A percentile compares a stretch with the other conserved stretches of the same genome.
Conservation (phyloP, 2,797 vertebrate genomes). For the Myotis myotis region DNA sequence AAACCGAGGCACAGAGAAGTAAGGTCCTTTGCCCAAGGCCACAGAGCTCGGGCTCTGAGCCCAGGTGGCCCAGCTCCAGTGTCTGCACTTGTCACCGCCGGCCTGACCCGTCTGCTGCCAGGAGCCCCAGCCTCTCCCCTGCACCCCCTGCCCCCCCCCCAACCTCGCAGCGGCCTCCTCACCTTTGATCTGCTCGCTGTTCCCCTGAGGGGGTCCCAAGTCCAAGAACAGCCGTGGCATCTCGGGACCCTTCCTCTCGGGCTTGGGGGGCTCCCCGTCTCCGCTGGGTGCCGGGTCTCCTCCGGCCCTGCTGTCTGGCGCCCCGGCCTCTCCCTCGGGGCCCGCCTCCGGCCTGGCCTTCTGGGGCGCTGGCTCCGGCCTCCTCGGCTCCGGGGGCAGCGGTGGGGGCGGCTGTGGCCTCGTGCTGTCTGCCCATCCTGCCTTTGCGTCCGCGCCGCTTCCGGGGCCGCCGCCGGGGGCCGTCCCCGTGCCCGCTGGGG, state of each 20-base stretch:
- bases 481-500: slow-evolving; percentile 70
- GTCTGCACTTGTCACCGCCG: accelerated
- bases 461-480: slow-evolving; percentile 71
- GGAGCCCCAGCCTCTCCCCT: background rate
- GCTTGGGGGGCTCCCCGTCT: slow-evolving; percentile 69
- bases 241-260: slow-evolving; percentile 75
- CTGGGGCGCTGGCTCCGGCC: slow-evolving; percentile 65
- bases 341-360: slow-evolving; percentile 55
- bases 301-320: slow-evolving; percentile 63
- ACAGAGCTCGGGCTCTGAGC: background rate
- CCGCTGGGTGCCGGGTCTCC: slow-evolving; percentile 69
- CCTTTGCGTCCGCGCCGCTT: slow-evolving; percentile 78
- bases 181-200: slow-evolving; percentile 86
- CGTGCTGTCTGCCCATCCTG: slow-evolving; percentile 70
- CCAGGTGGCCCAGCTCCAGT: accelerated
- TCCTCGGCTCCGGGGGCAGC: slow-evolving; percentile 54
- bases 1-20: background rate
- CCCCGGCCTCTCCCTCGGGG: slow-evolving; percentile 68
- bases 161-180: background rate
- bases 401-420: slow-evolving; percentile 58
- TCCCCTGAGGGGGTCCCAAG: slow-evolving; percentile 84
- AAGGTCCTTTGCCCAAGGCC: background rate
- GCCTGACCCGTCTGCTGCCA: background rate
- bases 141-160: no score
- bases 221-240: slow-evolving; percentile 80